A percentile compares a stretch with the other conserved stretches of the same genome.
Conservation (phyloP, 2,797 vertebrate species). For the Gadopsis bispinosus region DNA sequence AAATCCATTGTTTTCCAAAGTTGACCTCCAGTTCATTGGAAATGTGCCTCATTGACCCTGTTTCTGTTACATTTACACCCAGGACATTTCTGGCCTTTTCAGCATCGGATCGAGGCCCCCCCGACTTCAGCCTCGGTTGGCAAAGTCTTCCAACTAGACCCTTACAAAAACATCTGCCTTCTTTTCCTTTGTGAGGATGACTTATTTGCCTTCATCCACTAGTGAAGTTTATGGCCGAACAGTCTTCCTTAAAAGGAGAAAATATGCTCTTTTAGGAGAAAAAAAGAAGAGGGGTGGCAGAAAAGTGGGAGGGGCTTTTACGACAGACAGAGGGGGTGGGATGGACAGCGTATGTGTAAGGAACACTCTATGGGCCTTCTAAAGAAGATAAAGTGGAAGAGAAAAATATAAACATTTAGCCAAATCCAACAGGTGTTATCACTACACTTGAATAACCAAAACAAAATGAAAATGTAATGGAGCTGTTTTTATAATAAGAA, state of each 20-base stretch:
- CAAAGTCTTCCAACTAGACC: constrained; percentile 61
- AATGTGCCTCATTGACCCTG: constrained; percentile 54
- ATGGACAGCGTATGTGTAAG: constrained; percentile 46
- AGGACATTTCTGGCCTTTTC: constrained; percentile 57
- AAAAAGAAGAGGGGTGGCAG: constrained; percentile 72
- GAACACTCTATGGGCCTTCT: constrained; percentile 48
- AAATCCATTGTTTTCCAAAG: constrained; percentile 19
- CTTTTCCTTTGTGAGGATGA: constrained; percentile 73
- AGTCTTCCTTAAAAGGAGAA: constrained; percentile 87
- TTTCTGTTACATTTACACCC: constrained; percentile 70
- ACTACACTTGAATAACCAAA: constrained; percentile 40
- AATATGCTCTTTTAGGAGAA: constrained; percentile 81
- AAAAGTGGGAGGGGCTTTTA: constrained; percentile 68
- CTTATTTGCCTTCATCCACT: constrained; percentile 71
- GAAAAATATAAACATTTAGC: constrained; percentile 58
- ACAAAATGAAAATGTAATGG: constrained; percentile 24
- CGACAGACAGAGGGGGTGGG: constrained; percentile 43
- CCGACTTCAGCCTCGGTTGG: constrained; percentile 43
- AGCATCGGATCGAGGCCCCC: constrained; percentile 47
- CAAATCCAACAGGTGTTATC: constrained; percentile 45
- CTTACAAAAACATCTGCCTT: constrained; percentile 77
- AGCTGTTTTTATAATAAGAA: constrained; percentile 23
- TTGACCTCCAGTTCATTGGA: constrained; percentile 35
- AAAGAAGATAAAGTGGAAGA: constrained; percentile 61
- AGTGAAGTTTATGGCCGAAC: constrained; percentile 72